Base-by-base conservation (phyloP, 1,140 invertebrate species). In the Hylaeus volcanicus region DNA sequence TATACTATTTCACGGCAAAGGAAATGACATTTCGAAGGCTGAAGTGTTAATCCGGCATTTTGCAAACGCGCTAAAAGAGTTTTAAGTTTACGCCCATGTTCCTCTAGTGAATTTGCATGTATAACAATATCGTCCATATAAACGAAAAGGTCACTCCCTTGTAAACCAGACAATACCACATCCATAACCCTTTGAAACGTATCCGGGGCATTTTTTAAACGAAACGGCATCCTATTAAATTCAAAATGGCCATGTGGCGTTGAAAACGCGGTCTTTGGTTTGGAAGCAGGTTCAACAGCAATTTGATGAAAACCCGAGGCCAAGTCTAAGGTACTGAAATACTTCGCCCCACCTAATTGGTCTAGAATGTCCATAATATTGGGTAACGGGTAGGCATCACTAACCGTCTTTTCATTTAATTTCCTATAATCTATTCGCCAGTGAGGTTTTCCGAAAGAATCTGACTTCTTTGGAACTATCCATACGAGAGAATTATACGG, bases 261-360 rank as follows among this genome's bases (percentile, higher is more conserved):
- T 0, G 83, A 78, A 81, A 94, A 94, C 0, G 92, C 93, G 1
- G 93, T 94, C 86, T 94, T 94, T 0, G 82, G 53, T 41, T 53
- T 86, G 76, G 91, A 89, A 15, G 91, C 60, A 55, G 76, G 51
- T 26, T 90, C 80, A 6, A 95, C 82, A 12, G 84, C 70, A 14
- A 95, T 90, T 85, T 95, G 94, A 85, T 92, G 93, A 86, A 93
- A 95, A 9, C 94, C 94, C 69, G 84, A 90, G 0, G 83, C 83
- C 12, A 94, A 69, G 86, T 95, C 94, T 5, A 95, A 72, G 0
- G 88, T 88, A 4, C 88, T 88, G 79, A 94, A 94, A 73, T 91
- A 94, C 64, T 86, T 88, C 5, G 88, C 80, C 8, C 87, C 89
- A 4, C 88, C 89, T 63, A 95, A 71, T 5, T n/a, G 56, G 5